Percentiles rank a stretch among this genome's conserved stretches.
These are phyloP conservation scores for Poicephalus meyeri DNA, from an alignment of 2,113 vertebrate genomes.

Conservation along the genomic window DNA sequence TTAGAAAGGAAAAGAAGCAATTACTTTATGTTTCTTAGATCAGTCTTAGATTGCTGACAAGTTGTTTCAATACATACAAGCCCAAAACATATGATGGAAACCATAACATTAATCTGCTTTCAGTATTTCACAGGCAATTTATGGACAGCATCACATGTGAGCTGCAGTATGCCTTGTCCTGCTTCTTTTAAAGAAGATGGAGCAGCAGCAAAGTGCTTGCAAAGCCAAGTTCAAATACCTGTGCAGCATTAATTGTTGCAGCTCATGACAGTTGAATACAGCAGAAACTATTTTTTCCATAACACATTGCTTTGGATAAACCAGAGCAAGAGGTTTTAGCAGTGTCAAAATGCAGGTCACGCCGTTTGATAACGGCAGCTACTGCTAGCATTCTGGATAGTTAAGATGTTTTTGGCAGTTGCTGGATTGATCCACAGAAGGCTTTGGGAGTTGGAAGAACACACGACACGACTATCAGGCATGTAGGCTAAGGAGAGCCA, in stretches of 20 bases:
- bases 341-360: not conserved
- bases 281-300: not conserved
- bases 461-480: not conserved
- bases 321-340: not conserved
- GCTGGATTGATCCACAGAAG: not conserved
- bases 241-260: not conserved
- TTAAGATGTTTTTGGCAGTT: not conserved
- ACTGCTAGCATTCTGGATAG: not conserved
- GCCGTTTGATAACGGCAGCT: not conserved
- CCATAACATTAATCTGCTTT: not conserved
- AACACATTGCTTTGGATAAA: not conserved
- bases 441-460: not conserved
- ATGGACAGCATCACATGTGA: not conserved
- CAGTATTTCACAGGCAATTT: not conserved
- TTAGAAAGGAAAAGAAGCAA: not conserved
- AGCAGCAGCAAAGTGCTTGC: not conserved
- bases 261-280: not conserved
- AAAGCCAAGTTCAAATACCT: not conserved
- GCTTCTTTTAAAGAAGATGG: not conserved
- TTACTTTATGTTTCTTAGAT: not conserved
- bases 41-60: not conserved
- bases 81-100: not conserved
- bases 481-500: not conserved
- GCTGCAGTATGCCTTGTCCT: not conserved
- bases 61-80: not conserved